Evolutionary conservation across 2,797 vertebrate species (phyloP), one percentile per base, ranked within the genome.

Genomic region (Acanthopagrus latus): DNA sequence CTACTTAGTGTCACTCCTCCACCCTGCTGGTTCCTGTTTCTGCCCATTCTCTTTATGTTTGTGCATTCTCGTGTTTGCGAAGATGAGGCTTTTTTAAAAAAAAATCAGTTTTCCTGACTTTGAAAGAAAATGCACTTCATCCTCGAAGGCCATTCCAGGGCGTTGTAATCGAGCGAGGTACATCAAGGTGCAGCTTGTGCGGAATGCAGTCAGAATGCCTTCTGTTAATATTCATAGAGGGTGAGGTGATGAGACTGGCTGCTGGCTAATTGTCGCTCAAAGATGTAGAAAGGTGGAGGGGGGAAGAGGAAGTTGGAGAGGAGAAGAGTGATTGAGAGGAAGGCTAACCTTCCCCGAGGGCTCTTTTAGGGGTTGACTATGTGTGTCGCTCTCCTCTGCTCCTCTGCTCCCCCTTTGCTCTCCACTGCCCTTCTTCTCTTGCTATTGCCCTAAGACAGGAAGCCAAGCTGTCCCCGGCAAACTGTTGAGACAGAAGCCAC

Each of bases 271-370:
- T 90, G 80, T 76, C 56, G 80, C 87, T 88, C 82, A 83, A 82
- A 91, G 86, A 84, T 76, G 78, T 68, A 67, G 64, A 77, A 66
- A 83, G 50, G 84, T 58, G 64, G 64, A 68, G 68, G 16, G 46
- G 46, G 80, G 51, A 54, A 41, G 17, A 33, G 56, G 65, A 63
- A 52, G 65, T 64, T 29, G 58, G 55, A 71, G 78, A 50, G 62
- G 74, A 71, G 56, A 72, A 72, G 57, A 73, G 67, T 65, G 78
- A 74, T 76, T 64, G 71, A 83, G 86, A 88, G 77, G 81, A 85
- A 77, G 78, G 76, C 78, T 93, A 88, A 94, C 94, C 94, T 94
- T 90, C 92, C 95, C 92, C 84, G 90, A 86, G 92, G 94, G 89
- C 83, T 93, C 91, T 95, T 92, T 84, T 64, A 91, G 88, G 92